Evolutionary conservation across 2,113 vertebrate species (phyloP), one percentile per base, ranked within the genome.

Genomic region (Stegostoma tigrinum): DNA sequence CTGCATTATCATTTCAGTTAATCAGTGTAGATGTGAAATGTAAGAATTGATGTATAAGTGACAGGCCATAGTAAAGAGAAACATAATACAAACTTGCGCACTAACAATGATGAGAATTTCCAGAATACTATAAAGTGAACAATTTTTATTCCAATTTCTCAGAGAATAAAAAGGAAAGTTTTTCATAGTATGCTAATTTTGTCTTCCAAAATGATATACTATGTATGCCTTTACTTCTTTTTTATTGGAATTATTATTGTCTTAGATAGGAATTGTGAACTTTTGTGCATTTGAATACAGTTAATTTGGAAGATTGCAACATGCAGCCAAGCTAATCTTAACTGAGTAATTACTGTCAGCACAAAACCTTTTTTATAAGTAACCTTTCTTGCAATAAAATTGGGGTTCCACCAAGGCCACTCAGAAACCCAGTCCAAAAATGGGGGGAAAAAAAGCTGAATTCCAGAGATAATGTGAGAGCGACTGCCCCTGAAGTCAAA

Each of bases 1-100:
- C 72, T 61, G 42, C 64, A 94, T 94, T 64, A 68, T 67, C 34
- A 68, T 38, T 94, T 64, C 93, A 95, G 38, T 95, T 95, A 67
- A 27, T 94, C 93, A 94, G 38, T 91, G 89, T 64, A 55, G 61
- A 91, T 91, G 55, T n/a, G 55, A 61, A 14, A 23, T 95, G 42
- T 95, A 95, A 45, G 42, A 95, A 70, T 12, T 68, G 27, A 48
- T 24, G 15, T 72, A 72, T 12, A 23, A 72, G 48, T 95, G 42
- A 52, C 17, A 52, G 86, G 27, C 14, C 78, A 83, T 85, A 17
- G 80, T 85, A n/a, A 85, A 85, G 21, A 48, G 48, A 48, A 3
- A 48, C 48, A 48, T 48, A 48, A 48, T 48, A 48, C 48, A 48
- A 48, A 2, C 48, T 48, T 48, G 48, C 21, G 55, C 55, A n/a